phyloP scores from a whole-genome alignment of 2,797 vertebrate species.

The Propithecus perrieri region DNA sequence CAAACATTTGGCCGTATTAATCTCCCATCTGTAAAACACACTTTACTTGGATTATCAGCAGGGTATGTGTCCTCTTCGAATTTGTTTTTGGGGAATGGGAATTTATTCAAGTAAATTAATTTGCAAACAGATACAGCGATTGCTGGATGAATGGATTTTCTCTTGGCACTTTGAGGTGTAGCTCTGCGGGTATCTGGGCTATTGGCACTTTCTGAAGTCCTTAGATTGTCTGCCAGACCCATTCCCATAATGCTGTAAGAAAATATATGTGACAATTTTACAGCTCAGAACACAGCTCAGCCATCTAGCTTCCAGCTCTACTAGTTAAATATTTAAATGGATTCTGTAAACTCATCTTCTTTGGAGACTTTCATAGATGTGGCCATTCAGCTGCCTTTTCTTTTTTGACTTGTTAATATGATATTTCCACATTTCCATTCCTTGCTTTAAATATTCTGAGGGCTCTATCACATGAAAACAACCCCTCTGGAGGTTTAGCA shows the following conservation, averaged over 20 bases:
- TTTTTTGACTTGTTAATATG: not conserved
- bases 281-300: conserved; percentile 59
- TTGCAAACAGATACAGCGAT: conserved; percentile 78
- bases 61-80: conserved; percentile 69
- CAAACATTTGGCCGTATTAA: conserved; percentile 77
- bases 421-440: not conserved
- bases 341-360: conserved; percentile 25
- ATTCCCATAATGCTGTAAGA: conserved; percentile 59
- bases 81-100: conserved; percentile 79
- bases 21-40: conserved; percentile 82
- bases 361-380: not conserved
- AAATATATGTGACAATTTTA: conserved; percentile 75
- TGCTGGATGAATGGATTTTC: conserved; percentile 73
- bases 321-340: conserved; percentile 41
- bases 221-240: conserved; percentile 73
- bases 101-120: conserved; percentile 83
- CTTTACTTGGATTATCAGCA: conserved; percentile 82
- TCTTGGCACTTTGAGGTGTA: conserved; percentile 73
- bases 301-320: conserved; percentile 57
- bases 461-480: not conserved
- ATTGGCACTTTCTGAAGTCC: conserved; percentile 36
- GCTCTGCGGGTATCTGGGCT: conserved; percentile 57
- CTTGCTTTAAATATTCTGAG: not conserved
- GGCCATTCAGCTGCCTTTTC: not conserved
- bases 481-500: not conserved